Evolutionary conservation across 2,888 invertebrate species (phyloP).

Genomic region (Conistra vaccinii): DNA sequence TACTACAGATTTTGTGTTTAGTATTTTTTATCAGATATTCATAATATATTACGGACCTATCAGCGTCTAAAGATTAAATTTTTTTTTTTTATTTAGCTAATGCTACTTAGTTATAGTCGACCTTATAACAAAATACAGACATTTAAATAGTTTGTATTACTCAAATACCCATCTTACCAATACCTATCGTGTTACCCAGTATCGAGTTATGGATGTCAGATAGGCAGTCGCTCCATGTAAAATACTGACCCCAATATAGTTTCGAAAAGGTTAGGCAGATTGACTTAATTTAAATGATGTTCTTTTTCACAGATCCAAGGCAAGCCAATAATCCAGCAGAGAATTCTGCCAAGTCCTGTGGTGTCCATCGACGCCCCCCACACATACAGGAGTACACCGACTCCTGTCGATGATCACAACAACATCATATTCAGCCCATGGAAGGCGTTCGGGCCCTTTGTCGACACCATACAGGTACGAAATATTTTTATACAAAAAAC

Average conservation of each 20-base stretch:
- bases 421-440: slow-evolving; percentile 89
- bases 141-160: too few species aligned
- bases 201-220: too few species aligned
- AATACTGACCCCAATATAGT: too few species aligned
- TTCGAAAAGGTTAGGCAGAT: too few species aligned
- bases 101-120: too few species aligned
- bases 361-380: slow-evolving; percentile 84
- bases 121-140: too few species aligned
- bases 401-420: slow-evolving; percentile 84
- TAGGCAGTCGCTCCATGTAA: too few species aligned
- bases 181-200: too few species aligned
- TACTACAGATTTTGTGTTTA: not conserved
- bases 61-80: not conserved
- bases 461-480: slow-evolving; percentile 86
- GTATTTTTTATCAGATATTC: not conserved
- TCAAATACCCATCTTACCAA: too few species aligned
- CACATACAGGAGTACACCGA: slow-evolving; percentile 71
- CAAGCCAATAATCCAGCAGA: slow-evolving; percentile 87
- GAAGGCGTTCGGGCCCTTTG: slow-evolving; percentile 88
- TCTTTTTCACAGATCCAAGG: slow-evolving; percentile 82
- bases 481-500: not conserved
- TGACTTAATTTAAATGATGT: not conserved
- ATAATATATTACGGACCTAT: too few species aligned
- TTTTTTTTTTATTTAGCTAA: not conserved
- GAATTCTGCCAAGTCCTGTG: slow-evolving; percentile 86